These are phyloP conservation scores for Trichonephila inaurata DNA, from an alignment of 1,140 invertebrate species.

Conservation along the genomic window DNA sequence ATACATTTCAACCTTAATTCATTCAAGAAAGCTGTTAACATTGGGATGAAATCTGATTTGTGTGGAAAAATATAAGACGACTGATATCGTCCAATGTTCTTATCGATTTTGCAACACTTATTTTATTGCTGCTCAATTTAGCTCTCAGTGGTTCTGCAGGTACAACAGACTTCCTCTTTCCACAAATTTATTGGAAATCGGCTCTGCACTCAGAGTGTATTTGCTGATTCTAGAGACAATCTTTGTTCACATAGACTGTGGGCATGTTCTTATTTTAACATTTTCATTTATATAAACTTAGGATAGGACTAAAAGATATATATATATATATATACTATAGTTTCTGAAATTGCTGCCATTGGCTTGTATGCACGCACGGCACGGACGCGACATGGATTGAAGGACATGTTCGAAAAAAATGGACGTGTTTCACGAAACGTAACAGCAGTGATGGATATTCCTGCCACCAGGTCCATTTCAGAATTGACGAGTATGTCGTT, in stretches of 20 bases:
- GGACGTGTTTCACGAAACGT: too few species aligned
- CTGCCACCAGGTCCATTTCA: too few species aligned
- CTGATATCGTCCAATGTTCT: neutral
- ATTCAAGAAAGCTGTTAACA: neutral
- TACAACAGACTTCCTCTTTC: neutral
- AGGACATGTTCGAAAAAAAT: too few species aligned
- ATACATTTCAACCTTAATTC: neutral
- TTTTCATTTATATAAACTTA: neutral
- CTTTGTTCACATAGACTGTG: neutral
- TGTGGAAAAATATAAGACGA: neutral
- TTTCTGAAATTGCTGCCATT: too few species aligned
- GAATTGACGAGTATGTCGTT: too few species aligned
- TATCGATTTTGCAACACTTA: neutral
- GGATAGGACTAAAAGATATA: too few species aligned
- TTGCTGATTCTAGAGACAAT: neutral
- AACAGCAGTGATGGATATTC: too few species aligned
- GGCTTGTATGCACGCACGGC: too few species aligned
- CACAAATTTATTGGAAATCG: constrained; percentile 14
- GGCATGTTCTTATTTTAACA: neutral
- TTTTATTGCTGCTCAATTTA: constrained; percentile 19
- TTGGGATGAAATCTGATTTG: neutral
- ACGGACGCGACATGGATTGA: too few species aligned
- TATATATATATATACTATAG: too few species aligned
- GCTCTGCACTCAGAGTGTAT: neutral
- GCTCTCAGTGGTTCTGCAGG: neutral